These are phyloP conservation scores for Arnoldichthys spilopterus DNA, from an alignment of 2,797 vertebrate genomes.

Conservation along the genomic window DNA sequence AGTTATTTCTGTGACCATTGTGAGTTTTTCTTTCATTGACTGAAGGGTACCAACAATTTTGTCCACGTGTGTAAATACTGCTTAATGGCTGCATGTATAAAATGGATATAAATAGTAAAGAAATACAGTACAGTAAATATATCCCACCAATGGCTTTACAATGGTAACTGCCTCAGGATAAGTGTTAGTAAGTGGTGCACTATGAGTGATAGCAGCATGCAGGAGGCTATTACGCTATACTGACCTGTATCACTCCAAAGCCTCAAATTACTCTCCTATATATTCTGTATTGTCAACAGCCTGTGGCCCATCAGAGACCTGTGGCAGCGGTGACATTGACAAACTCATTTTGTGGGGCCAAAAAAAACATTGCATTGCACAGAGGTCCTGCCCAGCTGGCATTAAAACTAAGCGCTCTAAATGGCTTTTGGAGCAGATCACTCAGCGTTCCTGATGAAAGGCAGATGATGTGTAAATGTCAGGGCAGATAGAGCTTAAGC, in stretches of 20 bases:
- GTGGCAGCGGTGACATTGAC: slow-evolving; percentile 12
- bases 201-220: not conserved
- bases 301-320: not conserved
- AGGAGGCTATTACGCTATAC: not conserved
- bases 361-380: slow-evolving; percentile 20
- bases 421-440: slow-evolving; percentile 60
- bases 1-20: too few species aligned
- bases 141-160: too few species aligned
- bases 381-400: slow-evolving; percentile 1
- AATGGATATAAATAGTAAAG: too few species aligned
- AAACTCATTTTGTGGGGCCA: slow-evolving; percentile 33
- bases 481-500: slow-evolving; percentile 67
- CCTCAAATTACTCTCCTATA: not conserved
- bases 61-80: too few species aligned
- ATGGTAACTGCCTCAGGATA: not conserved
- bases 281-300: not conserved
- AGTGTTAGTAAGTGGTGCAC: not conserved
- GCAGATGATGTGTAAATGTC: slow-evolving; percentile 74
- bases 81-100: too few species aligned
- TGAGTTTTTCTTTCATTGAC: too few species aligned
- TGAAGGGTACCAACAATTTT: too few species aligned
- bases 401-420: slow-evolving; percentile 70
- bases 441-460: slow-evolving; percentile 67
- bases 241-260: not conserved
- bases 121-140: too few species aligned